A percentile compares a stretch with the other conserved stretches of the same genome.
These are phyloP conservation scores for Eupithecia inturbata DNA, from an alignment of 2,888 invertebrate genomes.

Conservation along the genomic window DNA sequence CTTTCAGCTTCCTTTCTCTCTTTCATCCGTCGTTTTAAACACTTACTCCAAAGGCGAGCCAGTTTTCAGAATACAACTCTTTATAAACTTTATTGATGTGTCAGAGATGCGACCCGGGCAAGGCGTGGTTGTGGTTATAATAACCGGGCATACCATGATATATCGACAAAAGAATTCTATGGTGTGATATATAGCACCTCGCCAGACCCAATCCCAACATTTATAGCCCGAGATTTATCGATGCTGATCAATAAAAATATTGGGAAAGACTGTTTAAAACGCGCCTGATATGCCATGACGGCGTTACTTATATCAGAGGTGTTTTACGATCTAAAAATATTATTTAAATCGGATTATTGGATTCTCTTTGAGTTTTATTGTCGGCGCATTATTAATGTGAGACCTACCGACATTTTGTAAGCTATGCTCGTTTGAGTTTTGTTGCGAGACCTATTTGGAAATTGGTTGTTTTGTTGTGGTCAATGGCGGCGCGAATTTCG, in stretches of 20 bases:
- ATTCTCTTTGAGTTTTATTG: conserved; percentile 58
- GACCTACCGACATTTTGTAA: conserved; percentile 48
- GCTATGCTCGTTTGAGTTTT: conserved; percentile 44
- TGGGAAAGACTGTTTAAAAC: conserved; percentile 64
- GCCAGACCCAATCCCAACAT: conserved; percentile 58
- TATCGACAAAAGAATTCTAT: conserved; percentile 61
- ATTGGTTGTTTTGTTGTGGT: conserved; percentile 57
- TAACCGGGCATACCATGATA: conserved; percentile 69
- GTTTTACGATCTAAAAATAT: conserved; percentile 63
- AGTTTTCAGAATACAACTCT: conserved; percentile 30
- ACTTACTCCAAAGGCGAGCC: conserved; percentile 21
- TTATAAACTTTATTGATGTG: conserved; percentile 28
- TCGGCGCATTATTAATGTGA: conserved; percentile 48
- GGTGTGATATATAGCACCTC: conserved; percentile 66
- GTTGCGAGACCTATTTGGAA: conserved; percentile 46
- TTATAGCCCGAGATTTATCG: conserved; percentile 69
- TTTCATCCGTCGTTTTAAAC: conserved; percentile 33
- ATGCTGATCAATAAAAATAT: conserved; percentile 71
- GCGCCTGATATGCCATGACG: conserved; percentile 53
- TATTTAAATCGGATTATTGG: conserved; percentile 66
- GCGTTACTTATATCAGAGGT: conserved; percentile 52
- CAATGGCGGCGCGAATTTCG: conserved; percentile 62
- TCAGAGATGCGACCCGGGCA: conserved; percentile 32
- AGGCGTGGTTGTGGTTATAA: conserved; percentile 59
- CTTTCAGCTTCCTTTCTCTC: conserved; percentile 47